phyloP scores from a whole-genome alignment of 1,140 invertebrate genomes.

The Saxidomus purpurata region DNA sequence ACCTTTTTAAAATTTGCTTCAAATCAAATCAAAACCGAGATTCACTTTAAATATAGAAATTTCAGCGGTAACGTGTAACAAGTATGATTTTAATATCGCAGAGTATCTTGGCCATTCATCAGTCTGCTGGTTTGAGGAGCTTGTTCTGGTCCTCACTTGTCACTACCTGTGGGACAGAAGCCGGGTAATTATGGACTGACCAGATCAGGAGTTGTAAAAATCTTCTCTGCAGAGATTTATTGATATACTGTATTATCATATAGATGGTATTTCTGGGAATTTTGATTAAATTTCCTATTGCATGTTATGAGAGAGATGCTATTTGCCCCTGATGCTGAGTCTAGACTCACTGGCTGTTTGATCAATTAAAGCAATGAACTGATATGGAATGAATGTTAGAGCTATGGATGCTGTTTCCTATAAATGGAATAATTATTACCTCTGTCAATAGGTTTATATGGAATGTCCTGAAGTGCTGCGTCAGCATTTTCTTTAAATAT shows the following conservation, averaged over 20 bases:
- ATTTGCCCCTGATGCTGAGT: neutral
- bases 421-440: neutral
- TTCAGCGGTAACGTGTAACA: too few relatives aligned
- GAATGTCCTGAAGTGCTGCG: too few relatives aligned
- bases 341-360: neutral
- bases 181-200: too few relatives aligned
- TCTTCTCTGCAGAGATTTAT: neutral
- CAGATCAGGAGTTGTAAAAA: neutral
- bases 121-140: too few relatives aligned
- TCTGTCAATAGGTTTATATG: neutral
- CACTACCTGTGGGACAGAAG: too few relatives aligned
- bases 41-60: too few relatives aligned
- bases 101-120: too few relatives aligned
- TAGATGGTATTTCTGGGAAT: neutral
- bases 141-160: too few relatives aligned
- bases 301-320: neutral
- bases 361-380: neutral
- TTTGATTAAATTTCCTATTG: neutral
- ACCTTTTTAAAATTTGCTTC: too few relatives aligned
- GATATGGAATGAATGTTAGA: neutral
- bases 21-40: too few relatives aligned
- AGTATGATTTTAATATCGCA: too few relatives aligned
- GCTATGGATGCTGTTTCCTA: neutral
- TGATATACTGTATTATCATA: slow-evolving; percentile 1
- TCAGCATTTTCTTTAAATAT: neutral